phyloP scores from a whole-genome alignment of 2,797 vertebrate genomes.

The Muraenolepis orangiensis region DNA sequence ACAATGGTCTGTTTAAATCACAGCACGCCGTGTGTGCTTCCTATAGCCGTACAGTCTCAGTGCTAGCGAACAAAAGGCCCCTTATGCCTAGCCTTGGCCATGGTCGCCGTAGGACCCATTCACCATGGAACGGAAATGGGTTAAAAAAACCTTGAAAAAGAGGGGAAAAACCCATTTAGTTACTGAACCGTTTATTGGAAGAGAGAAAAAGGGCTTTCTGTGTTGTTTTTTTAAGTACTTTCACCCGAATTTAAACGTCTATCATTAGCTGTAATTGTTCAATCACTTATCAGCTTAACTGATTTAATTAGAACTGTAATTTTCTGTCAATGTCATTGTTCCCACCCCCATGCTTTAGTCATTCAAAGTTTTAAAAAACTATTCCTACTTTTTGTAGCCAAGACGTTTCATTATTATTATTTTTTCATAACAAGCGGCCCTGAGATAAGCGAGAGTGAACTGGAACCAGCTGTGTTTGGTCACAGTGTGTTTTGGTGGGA shows the following conservation, averaged over 20 bases:
- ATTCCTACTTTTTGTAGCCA: background rate
- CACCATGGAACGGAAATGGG: background rate
- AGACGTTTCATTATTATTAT: background rate
- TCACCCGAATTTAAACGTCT: slow-evolving; percentile 2
- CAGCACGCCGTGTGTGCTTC: slow-evolving; percentile 26
- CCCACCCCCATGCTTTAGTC: background rate
- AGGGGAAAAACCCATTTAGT: background rate
- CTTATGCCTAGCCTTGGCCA: background rate
- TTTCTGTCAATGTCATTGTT: background rate
- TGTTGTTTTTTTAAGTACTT: slow-evolving; percentile 6
- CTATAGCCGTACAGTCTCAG: slow-evolving; percentile 29
- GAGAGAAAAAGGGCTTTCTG: background rate
- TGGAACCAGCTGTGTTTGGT: slow-evolving; percentile 30
- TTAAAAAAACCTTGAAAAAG: slow-evolving; percentile 5
- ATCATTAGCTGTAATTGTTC: slow-evolving; percentile 15
- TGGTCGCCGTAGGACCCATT: background rate
- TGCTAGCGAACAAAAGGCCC: background rate
- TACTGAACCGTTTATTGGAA: slow-evolving; percentile 18
- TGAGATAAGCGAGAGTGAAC: slow-evolving; percentile 25
- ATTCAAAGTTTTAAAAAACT: slow-evolving; percentile 14
- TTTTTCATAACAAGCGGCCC: slow-evolving; percentile 4
- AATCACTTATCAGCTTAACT: slow-evolving; percentile 20
- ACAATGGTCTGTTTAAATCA: slow-evolving; percentile 39
- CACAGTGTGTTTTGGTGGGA: background rate
- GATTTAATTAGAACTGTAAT: slow-evolving; percentile 15